A percentile compares a stretch with the other conserved stretches of the same genome.
Conservation (phyloP, 2,888 invertebrate species). For the Tetropium fuscum region DNA sequence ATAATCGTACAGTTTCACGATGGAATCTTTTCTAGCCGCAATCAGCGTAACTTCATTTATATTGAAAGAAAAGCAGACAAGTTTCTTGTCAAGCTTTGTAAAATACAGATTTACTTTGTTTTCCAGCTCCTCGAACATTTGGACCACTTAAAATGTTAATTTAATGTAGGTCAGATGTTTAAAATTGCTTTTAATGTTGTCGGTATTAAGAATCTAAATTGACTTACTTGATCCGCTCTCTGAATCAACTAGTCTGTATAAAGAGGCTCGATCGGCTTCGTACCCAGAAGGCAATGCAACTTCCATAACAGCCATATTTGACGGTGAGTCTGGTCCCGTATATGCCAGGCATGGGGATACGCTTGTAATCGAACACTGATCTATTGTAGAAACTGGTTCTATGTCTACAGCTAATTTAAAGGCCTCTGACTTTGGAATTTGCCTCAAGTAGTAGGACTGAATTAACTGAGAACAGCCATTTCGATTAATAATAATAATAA, state of each 20-base stretch:
- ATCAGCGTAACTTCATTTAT: conserved; percentile 66
- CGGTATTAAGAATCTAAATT: no score
- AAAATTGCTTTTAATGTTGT: no score
- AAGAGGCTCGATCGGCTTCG: conserved; percentile 70
- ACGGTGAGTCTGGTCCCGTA: conserved; percentile 64
- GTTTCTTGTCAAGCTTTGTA: conserved; percentile 66
- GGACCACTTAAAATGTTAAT: conserved; percentile 67
- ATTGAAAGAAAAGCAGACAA: conserved; percentile 67
- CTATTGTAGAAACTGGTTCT: conserved; percentile 63
- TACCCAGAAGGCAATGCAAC: conserved; percentile 74
- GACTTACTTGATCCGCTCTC: conserved; percentile 46
- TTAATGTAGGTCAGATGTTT: no score
- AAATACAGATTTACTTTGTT: conserved; percentile 69
- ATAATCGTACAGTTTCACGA: conserved; percentile 73
- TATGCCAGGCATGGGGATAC: conserved; percentile 63
- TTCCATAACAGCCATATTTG: conserved; percentile 75
- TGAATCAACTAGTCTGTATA: conserved; percentile 69
- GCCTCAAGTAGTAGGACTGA: conserved; percentile 68
- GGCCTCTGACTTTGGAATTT: conserved; percentile 66
- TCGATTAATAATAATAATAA: no score
- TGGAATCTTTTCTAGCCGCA: conserved; percentile 68
- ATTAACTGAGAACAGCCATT: conserved; percentile 67
- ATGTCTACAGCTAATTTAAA: conserved; percentile 68
- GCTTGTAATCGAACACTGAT: conserved; percentile 66
- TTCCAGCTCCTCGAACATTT: conserved; percentile 68